Percentiles rank a stretch among this genome's conserved stretches.
phyloP scores from a whole-genome alignment of 2,888 invertebrate genomes.

The Sipunculus nudus region DNA sequence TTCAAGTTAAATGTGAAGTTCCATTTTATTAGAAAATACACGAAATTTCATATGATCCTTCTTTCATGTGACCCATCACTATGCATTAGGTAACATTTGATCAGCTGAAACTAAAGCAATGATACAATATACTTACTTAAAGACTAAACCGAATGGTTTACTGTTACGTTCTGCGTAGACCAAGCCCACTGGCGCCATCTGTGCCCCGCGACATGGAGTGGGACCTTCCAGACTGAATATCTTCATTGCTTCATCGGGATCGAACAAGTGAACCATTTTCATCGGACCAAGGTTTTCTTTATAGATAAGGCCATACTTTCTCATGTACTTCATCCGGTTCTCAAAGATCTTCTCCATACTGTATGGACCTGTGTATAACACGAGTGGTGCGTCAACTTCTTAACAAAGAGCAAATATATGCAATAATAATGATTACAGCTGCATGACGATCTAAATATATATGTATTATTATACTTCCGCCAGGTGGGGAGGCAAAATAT shows the following conservation, averaged over 20 bases:
- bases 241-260: constrained; percentile 26
- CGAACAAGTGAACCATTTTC: constrained; percentile 30
- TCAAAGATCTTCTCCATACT: constrained; percentile 32
- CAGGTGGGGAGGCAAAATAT: too few species aligned
- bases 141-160: constrained; percentile 30
- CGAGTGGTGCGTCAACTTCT: too few species aligned
- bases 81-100: too few species aligned
- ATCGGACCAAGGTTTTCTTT: constrained; percentile 26
- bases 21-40: too few species aligned
- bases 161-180: constrained; percentile 32
- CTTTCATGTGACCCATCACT: too few species aligned
- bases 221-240: constrained; percentile 28
- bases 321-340: constrained; percentile 22
- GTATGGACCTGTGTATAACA: constrained; percentile 24
- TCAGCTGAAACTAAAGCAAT: too few species aligned
- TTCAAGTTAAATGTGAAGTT: too few species aligned
- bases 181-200: constrained; percentile 30
- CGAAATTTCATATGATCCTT: too few species aligned
- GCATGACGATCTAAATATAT: too few species aligned
- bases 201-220: constrained; percentile 28
- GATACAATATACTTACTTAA: constrained; percentile 28
- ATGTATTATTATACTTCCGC: too few species aligned
- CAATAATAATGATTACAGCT: too few species aligned
- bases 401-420: background rate
- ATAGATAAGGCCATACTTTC: constrained; percentile 28